Conservation (phyloP, 1,140 invertebrate species). For the Pteromalus puparum region DNA sequence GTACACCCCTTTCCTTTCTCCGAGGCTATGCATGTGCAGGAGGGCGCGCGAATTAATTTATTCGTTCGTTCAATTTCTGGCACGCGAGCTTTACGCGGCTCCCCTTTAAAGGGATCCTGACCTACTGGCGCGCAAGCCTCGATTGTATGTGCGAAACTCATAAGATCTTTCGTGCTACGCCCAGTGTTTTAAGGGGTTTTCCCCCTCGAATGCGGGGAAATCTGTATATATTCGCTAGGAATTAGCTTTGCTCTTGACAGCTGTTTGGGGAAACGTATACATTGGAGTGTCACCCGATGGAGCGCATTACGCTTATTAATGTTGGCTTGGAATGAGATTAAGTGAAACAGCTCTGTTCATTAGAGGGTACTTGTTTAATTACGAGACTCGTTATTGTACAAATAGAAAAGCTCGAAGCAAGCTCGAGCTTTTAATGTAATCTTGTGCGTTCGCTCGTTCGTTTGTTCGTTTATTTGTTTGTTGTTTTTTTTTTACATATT, state of each 20-base stretch:
- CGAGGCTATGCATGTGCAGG: not conserved
- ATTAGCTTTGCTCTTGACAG: not conserved
- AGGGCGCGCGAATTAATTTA: conserved; percentile 27
- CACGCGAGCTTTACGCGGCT: not conserved
- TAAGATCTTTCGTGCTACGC: not conserved
- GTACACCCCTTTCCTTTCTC: not conserved
- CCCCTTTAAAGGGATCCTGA: conserved; percentile 20
- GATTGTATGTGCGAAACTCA: not conserved
- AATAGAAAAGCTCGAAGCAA: not conserved
- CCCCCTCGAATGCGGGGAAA: not conserved
- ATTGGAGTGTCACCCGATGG: not conserved
- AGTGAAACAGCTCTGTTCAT: not conserved
- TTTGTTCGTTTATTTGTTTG: too few species aligned
- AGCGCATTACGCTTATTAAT: not conserved
- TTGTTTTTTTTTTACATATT: not conserved
- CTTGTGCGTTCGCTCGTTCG: too few species aligned
- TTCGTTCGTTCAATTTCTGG: conserved; percentile 27
- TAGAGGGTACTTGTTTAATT: not conserved
- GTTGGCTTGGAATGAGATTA: not conserved
- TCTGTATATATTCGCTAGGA: not conserved
- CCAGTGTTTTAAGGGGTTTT: not conserved
- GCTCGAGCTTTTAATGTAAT: conserved; percentile 3
- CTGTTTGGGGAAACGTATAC: not conserved
- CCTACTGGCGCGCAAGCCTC: not conserved
- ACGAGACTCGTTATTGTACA: conserved; percentile 4